Conservation (phyloP, 2,888 invertebrate genomes). For the Synanthedon formicaeformis region DNA sequence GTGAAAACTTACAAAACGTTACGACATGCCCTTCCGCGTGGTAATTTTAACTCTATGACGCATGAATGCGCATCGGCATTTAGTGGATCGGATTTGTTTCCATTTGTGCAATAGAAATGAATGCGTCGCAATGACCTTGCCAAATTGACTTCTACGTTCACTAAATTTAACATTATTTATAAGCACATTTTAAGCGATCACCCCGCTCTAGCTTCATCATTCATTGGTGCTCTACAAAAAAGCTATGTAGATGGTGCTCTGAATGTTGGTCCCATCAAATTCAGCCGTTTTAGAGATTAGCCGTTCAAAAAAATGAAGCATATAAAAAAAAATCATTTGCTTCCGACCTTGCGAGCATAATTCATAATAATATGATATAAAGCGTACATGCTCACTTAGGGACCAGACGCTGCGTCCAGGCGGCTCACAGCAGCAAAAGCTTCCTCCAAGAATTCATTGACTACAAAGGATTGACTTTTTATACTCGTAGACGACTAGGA, state of each 20-base stretch:
- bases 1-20: constrained; percentile 42
- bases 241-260: constrained; percentile 9
- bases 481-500: no score
- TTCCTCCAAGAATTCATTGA: no score
- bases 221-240: no score
- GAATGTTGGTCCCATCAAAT: background rate
- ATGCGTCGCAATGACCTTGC: constrained; percentile 53
- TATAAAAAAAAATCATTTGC: no score
- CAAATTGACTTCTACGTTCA: constrained; percentile 15
- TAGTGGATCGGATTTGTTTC: constrained; percentile 51
- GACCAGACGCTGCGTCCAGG: no score
- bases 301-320: no score
- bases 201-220: constrained; percentile 13
- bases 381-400: no score
- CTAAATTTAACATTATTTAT: background rate
- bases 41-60: constrained; percentile 62
- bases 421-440: no score
- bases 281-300: no score
- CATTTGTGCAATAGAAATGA: constrained; percentile 62
- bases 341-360: no score
- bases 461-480: no score
- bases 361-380: no score
- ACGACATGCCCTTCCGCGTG: constrained; percentile 58
- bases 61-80: constrained; percentile 41
- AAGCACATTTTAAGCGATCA: constrained; percentile 37